Conservation (phyloP, 2,888 invertebrate genomes). For the Sylvicola cinctus region DNA sequence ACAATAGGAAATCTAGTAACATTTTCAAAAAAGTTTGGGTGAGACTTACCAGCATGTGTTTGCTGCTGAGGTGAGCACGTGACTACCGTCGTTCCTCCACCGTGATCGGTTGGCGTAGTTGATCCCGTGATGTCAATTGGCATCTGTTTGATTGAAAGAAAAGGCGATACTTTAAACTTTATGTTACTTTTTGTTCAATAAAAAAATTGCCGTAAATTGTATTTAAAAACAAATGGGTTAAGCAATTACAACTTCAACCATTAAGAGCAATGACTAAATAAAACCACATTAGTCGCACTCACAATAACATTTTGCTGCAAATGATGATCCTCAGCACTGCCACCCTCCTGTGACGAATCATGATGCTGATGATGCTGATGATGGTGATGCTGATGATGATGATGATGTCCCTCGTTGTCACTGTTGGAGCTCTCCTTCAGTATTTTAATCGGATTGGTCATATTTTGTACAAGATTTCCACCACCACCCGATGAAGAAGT, state of each 20-base stretch:
- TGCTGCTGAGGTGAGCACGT: slow-evolving; percentile 19
- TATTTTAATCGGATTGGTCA: slow-evolving; percentile 19
- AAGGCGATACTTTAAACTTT: too few relatives aligned
- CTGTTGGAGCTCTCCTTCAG: slow-evolving; percentile 25
- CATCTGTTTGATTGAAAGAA: slow-evolving; percentile 23
- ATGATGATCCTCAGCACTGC: slow-evolving; percentile 12
- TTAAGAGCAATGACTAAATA: slow-evolving; percentile 4
- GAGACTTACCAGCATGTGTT: slow-evolving; percentile 23
- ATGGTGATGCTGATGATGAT: not conserved
- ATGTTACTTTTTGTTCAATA: too few relatives aligned
- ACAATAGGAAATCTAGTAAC: too few relatives aligned
- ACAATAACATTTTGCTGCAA: slow-evolving; percentile 28
- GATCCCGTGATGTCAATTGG: slow-evolving; percentile 26
- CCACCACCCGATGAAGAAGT: slow-evolving; percentile 18
- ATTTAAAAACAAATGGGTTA: too few relatives aligned
- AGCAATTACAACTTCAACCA: too few relatives aligned
- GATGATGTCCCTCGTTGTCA: not conserved
- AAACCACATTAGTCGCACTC: slow-evolving; percentile 1
- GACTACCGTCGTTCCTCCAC: slow-evolving; percentile 16
- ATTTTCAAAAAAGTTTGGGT: too few relatives aligned
- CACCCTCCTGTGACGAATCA: slow-evolving; percentile 23
- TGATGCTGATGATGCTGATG: slow-evolving; percentile 16
- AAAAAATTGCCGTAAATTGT: too few relatives aligned
- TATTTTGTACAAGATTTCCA: slow-evolving; percentile 19
- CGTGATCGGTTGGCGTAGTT: slow-evolving; percentile 23